These are phyloP conservation scores for Brotula barbata DNA, from an alignment of 2,797 vertebrate genomes.

Conservation along the genomic window DNA sequence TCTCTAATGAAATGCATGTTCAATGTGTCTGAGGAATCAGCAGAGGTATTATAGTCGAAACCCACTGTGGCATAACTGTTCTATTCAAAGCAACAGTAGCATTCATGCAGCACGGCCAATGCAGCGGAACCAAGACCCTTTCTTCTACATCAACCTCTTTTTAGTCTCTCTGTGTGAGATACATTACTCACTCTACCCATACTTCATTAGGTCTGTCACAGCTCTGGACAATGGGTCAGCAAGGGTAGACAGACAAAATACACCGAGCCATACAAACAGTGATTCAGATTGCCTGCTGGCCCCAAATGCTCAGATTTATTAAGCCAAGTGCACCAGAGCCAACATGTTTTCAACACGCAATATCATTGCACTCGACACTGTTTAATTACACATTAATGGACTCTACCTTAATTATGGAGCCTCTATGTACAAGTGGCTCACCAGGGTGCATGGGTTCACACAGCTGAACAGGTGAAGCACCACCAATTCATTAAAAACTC, in stretches of 20 bases:
- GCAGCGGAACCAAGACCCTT: slow-evolving; percentile 11
- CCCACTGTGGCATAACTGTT: background rate
- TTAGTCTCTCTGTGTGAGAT: slow-evolving; percentile 24
- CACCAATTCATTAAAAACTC: slow-evolving; percentile 47
- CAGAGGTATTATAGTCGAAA: background rate
- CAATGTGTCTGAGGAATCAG: background rate
- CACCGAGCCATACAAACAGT: slow-evolving; percentile 28
- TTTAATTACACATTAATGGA: slow-evolving; percentile 71
- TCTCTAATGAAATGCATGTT: background rate
- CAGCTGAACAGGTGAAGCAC: slow-evolving; percentile 30
- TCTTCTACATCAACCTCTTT: slow-evolving; percentile 5
- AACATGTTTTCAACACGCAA: slow-evolving; percentile 71
- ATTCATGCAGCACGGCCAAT: slow-evolving; percentile 2
- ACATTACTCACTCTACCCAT: slow-evolving; percentile 23
- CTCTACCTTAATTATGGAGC: slow-evolving; percentile 70
- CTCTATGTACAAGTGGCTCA: slow-evolving; percentile 40
- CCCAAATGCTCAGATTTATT: slow-evolving; percentile 59
- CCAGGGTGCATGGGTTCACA: slow-evolving; percentile 49
- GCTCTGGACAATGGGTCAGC: slow-evolving; percentile 8
- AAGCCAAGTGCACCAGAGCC: slow-evolving; percentile 29
- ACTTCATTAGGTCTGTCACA: slow-evolving; percentile 14
- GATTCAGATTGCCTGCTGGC: slow-evolving; percentile 31
- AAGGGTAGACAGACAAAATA: slow-evolving; percentile 18
- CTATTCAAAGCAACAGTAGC: slow-evolving; percentile 12
- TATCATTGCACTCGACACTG: slow-evolving; percentile 56